Conservation (phyloP, 2,888 invertebrate species). For the Oligia fasciuncula region DNA sequence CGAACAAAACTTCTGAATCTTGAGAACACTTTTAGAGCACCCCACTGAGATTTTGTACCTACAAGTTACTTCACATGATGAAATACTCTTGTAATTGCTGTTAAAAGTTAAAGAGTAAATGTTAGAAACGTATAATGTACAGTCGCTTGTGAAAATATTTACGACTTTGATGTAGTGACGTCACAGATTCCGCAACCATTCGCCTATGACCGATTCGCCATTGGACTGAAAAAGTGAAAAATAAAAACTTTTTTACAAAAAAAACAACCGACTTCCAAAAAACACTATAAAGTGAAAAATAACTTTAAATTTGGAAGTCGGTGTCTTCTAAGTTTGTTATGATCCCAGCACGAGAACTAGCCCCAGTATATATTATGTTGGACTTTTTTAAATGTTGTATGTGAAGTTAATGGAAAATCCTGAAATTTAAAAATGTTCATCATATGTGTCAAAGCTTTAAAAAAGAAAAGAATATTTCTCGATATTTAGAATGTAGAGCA, state of each 20-base stretch:
- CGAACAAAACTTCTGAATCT: constrained; percentile 32
- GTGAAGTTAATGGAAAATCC: neutral
- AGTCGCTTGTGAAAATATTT: constrained; percentile 1
- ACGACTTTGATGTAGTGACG: neutral
- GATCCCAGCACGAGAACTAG: neutral
- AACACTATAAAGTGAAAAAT: too few species aligned
- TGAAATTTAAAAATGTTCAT: neutral
- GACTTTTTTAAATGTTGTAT: neutral
- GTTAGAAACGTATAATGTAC: neutral
- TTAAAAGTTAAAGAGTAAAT: constrained; percentile 1
- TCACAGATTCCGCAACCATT: too few species aligned
- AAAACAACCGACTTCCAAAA: too few species aligned
- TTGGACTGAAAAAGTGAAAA: too few species aligned
- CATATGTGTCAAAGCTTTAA: neutral
- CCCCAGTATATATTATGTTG: neutral
- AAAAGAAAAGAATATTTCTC: neutral
- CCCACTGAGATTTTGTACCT: constrained; percentile 17
- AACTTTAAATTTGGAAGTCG: too few species aligned
- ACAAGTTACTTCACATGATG: neutral
- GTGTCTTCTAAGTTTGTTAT: neutral
- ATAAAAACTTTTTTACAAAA: too few species aligned
- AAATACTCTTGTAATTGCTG: constrained; percentile 3
- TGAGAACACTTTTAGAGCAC: constrained; percentile 31
- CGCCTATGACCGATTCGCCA: too few species aligned
- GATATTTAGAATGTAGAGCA: neutral